Percentiles rank a stretch among this genome's conserved stretches.
Evolutionary conservation across 2,888 invertebrate species (phyloP).

Genomic region (Papilio gigon): DNA sequence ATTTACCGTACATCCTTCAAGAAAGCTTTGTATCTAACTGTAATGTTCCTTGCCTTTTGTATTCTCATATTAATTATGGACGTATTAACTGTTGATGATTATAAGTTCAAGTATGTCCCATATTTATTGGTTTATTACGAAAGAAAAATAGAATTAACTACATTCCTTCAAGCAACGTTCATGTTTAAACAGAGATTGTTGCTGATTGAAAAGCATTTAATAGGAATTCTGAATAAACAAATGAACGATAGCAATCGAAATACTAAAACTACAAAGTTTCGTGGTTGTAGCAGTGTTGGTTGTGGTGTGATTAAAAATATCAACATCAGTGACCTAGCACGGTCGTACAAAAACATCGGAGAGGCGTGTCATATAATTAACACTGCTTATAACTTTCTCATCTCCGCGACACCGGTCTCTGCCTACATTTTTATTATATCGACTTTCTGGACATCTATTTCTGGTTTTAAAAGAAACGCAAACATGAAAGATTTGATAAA

Average conservation of each 20-base stretch:
- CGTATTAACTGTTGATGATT: not conserved
- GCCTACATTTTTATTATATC: constrained; percentile 60
- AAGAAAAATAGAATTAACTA: constrained; percentile 25
- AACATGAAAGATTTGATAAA: constrained; percentile 51
- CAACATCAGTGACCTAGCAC: constrained; percentile 60
- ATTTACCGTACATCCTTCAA: constrained; percentile 19
- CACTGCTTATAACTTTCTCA: constrained; percentile 60
- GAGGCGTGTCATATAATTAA: constrained; percentile 56
- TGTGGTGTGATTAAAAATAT: constrained; percentile 47
- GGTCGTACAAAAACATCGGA: constrained; percentile 57
- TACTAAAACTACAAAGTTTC: constrained; percentile 38
- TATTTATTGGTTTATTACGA: constrained; percentile 26
- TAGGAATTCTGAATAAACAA: constrained; percentile 50
- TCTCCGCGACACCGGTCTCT: constrained; percentile 48
- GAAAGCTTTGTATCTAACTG: not conserved
- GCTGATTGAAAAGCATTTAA: constrained; percentile 58
- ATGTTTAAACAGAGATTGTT: constrained; percentile 48
- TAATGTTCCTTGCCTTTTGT: not conserved
- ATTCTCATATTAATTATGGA: constrained; percentile 1
- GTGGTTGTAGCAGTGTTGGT: not conserved
- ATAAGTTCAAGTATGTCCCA: not conserved
- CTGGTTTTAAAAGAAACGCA: constrained; percentile 51
- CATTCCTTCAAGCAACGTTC: constrained; percentile 21
- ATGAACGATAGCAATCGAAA: constrained; percentile 45
- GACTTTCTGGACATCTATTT: constrained; percentile 61